Conservation (phyloP, 2,113 vertebrate genomes). For the Phrynosoma platyrhinos region DNA sequence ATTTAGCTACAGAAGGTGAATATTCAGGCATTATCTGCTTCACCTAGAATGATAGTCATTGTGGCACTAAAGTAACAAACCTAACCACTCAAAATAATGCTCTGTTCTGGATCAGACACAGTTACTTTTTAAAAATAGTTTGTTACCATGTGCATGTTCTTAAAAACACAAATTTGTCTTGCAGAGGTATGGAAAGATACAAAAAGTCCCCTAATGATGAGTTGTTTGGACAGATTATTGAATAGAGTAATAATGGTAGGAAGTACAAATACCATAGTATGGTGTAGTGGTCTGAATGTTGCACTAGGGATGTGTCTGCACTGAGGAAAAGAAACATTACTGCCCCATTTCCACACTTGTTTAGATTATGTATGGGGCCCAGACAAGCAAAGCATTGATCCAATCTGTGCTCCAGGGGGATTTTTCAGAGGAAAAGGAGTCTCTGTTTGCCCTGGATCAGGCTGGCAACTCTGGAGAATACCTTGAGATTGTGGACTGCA, state of each 20-base stretch:
- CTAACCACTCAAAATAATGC: neutral
- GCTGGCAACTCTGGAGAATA: no score
- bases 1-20: conserved; percentile 50
- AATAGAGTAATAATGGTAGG: neutral
- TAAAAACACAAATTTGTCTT: neutral
- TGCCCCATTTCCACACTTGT: no score
- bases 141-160: neutral
- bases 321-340: no score
- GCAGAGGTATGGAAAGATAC: neutral
- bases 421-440: no score
- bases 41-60: neutral
- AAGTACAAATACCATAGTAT: no score
- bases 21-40: conserved; percentile 39
- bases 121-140: neutral
- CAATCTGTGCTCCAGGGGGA: no score
- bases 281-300: no score
- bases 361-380: no score
- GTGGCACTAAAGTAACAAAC: neutral
- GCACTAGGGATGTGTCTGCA: no score
- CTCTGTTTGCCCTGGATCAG: no score
- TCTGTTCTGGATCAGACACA: neutral
- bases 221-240: neutral
- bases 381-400: no score
- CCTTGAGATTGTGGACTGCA: no score
- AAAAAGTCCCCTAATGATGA: neutral